phyloP scores from a whole-genome alignment of 2,888 invertebrate species.

The Portevinia maculata region DNA sequence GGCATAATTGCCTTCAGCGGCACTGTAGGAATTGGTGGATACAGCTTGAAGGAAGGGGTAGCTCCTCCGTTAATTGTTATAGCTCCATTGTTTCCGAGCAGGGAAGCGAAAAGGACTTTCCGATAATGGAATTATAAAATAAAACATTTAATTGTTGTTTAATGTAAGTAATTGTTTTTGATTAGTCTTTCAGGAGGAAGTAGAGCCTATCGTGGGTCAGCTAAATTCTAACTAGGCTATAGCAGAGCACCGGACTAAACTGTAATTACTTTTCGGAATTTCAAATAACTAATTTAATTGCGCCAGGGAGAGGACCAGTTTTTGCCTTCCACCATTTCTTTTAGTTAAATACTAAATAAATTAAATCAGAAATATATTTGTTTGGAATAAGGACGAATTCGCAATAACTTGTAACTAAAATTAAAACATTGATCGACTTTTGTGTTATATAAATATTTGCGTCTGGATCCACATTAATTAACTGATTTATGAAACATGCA shows the following conservation, averaged over 20 bases:
- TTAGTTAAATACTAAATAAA: too few species aligned
- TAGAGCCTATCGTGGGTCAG: not conserved
- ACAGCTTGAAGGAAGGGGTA: not conserved
- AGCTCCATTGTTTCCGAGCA: conserved; percentile 4
- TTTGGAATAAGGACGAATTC: too few species aligned
- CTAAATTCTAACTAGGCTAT: conserved; percentile 18
- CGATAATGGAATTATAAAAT: conserved; percentile 29
- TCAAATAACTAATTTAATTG: too few species aligned
- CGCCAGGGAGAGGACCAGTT: too few species aligned
- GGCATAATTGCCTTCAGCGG: not conserved
- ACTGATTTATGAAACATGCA: too few species aligned
- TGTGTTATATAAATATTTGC: too few species aligned
- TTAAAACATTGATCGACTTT: too few species aligned
- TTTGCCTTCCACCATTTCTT: too few species aligned
- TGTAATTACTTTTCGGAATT: conserved; percentile 41
- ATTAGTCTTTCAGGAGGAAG: conserved; percentile 1
- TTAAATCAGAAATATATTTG: too few species aligned
- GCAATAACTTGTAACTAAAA: too few species aligned
- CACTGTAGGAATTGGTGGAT: not conserved
- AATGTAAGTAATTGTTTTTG: conserved; percentile 44
- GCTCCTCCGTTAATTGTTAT: not conserved
- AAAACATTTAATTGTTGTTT: conserved; percentile 34
- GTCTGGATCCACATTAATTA: too few species aligned
- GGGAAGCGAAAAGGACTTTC: conserved; percentile 17
- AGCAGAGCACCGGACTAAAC: conserved; percentile 6